Conservation (phyloP, 2,113 vertebrate genomes). For the Numida meleagris region DNA sequence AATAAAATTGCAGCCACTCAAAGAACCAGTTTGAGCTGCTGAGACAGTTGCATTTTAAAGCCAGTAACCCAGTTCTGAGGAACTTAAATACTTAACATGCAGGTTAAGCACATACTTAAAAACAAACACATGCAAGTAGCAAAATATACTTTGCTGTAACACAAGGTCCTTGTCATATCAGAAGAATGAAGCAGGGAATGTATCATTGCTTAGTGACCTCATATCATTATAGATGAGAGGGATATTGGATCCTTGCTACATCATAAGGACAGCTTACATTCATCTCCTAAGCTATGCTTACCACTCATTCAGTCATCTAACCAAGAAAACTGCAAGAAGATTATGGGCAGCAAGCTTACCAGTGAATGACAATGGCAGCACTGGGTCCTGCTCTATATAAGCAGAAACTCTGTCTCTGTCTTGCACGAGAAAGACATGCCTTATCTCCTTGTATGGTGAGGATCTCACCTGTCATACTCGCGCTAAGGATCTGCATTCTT, state of each 20-base stretch:
- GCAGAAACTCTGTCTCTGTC: not conserved
- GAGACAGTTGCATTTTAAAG: not conserved
- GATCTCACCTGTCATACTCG: not conserved
- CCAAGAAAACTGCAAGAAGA: not conserved
- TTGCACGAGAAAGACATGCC: not conserved
- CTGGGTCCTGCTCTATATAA: not conserved
- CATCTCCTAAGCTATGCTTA: accelerated
- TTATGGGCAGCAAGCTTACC: not conserved
- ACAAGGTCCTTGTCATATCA: not conserved
- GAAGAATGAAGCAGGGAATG: not conserved
- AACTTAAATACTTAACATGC: slow-evolving; percentile 25
- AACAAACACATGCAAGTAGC: not conserved
- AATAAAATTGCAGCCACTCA: not conserved
- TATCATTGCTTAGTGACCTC: not conserved
- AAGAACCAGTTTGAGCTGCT: not conserved
- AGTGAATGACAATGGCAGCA: not conserved
- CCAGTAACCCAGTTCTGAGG: not conserved
- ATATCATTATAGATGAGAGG: not conserved
- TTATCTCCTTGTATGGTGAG: not conserved
- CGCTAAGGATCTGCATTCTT: not conserved
- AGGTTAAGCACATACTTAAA: slow-evolving; percentile 22
- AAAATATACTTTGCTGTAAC: not conserved
- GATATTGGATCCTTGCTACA: not conserved
- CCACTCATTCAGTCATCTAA: not conserved
- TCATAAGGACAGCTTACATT: not conserved